phyloP scores from a whole-genome alignment of 2,113 vertebrate genomes.

The Tachysurus fulvidraco region DNA sequence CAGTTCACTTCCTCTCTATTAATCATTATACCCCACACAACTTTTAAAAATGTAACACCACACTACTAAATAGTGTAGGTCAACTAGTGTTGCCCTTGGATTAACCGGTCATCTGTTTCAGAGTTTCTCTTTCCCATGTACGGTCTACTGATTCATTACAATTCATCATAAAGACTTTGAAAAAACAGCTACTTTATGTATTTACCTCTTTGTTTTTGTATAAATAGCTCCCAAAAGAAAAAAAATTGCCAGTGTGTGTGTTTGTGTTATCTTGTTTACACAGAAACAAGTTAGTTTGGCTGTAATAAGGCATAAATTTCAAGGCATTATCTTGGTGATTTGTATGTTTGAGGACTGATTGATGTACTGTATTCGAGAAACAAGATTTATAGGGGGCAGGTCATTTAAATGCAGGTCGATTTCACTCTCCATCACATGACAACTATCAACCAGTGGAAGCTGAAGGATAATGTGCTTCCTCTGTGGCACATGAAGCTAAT shows the following conservation, averaged over 20 bases:
- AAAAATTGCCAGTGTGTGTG: not conserved
- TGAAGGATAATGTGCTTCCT: not conserved
- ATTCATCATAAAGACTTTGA: conserved; percentile 3
- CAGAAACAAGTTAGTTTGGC: not conserved
- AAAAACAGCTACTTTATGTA: not conserved
- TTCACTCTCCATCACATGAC: not conserved
- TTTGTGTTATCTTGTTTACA: not conserved
- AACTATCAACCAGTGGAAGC: not conserved
- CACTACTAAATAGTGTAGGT: not conserved
- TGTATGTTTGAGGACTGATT: not conserved
- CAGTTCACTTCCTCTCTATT: too few relatives aligned
- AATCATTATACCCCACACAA: too few relatives aligned
- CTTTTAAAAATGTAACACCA: not conserved
- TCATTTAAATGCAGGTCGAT: not conserved
- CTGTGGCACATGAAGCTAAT: not conserved
- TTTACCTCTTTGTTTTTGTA: conserved; percentile 10
- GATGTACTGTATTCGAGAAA: not conserved
- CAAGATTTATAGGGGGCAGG: not conserved
- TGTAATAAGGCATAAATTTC: not conserved
- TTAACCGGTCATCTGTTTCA: not conserved
- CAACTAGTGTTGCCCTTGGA: not conserved
- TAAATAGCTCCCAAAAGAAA: conserved; percentile 3
- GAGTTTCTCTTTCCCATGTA: not conserved
- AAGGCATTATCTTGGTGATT: not conserved
- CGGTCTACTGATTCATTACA: not conserved